Percentiles rank a stretch among this genome's conserved stretches.
phyloP scores from a whole-genome alignment of 2,888 invertebrate genomes.

The Ptychoptera albimana region DNA sequence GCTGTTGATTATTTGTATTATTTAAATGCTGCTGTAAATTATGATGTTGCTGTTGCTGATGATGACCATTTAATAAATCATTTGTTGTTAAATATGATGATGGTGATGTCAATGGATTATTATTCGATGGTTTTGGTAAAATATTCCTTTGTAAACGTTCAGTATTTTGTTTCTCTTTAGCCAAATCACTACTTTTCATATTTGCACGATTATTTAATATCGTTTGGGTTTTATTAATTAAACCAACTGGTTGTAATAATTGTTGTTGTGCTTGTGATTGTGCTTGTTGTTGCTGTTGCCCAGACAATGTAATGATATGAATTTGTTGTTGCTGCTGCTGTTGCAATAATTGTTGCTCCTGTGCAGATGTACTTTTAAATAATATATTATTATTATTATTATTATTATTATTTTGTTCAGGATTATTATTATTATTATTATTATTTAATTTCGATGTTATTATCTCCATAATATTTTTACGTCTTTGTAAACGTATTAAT shows the following conservation, averaged over 20 bases:
- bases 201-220: conserved; percentile 21
- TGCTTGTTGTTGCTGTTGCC: neutral
- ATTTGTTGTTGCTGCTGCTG: conserved; percentile 5
- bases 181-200: conserved; percentile 20
- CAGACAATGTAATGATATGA: conserved; percentile 1
- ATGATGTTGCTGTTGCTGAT: conserved; percentile 5
- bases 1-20: conserved; percentile 4
- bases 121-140: neutral
- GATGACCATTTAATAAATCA: conserved; percentile 16
- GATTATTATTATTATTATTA: conserved; percentile 5
- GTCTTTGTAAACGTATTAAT: conserved; percentile 49
- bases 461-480: conserved; percentile 41
- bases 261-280: neutral
- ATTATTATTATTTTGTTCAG: too few relatives aligned
- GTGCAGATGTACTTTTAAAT: too few relatives aligned
- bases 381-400: neutral
- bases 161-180: conserved; percentile 20
- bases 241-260: neutral
- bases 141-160: conserved; percentile 23
- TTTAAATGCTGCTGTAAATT: neutral
- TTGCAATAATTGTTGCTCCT: neutral
- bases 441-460: conserved; percentile 13
- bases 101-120: conserved; percentile 16
- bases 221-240: conserved; percentile 13
- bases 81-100: conserved; percentile 14